These are phyloP conservation scores for Crioceris asparagi DNA, from an alignment of 2,888 invertebrate species.

Conservation along the genomic window DNA sequence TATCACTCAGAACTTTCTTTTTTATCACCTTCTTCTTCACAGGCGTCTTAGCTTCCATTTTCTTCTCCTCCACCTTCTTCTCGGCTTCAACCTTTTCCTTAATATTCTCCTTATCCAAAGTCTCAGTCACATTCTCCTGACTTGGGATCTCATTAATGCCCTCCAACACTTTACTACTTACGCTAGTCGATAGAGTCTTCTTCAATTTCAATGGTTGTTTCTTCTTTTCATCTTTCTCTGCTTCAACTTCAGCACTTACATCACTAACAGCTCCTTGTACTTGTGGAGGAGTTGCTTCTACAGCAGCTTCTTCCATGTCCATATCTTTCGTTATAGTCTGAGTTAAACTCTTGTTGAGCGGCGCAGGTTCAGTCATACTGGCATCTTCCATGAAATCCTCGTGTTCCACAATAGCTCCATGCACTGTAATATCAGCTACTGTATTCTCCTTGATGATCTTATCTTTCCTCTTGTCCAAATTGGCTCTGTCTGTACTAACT, in stretches of 20 bases:
- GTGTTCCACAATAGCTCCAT: slow-evolving; percentile 25
- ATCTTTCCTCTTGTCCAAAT: slow-evolving; percentile 45
- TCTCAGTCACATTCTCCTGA: slow-evolving; percentile 30
- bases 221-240: slow-evolving; percentile 32
- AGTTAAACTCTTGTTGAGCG: slow-evolving; percentile 31
- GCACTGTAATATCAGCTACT: slow-evolving; percentile 34
- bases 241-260: slow-evolving; percentile 38
- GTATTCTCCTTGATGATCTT: slow-evolving; percentile 42
- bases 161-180: slow-evolving; percentile 26
- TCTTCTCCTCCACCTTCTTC: slow-evolving; percentile 20
- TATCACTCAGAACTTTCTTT: slow-evolving; percentile 34
- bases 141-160: slow-evolving; percentile 36
- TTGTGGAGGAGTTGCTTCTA: slow-evolving; percentile 24
- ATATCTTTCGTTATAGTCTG: slow-evolving; percentile 32
- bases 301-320: slow-evolving; percentile 29
- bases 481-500: slow-evolving; percentile 56
- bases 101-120: slow-evolving; percentile 28
- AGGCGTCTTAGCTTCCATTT: slow-evolving; percentile 25
- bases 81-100: slow-evolving; percentile 16
- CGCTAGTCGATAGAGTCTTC: slow-evolving; percentile 28
- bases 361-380: slow-evolving; percentile 27
- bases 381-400: slow-evolving; percentile 26
- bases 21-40: slow-evolving; percentile 31
- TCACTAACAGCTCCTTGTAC: slow-evolving; percentile 37
- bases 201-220: slow-evolving; percentile 32